Conservation (phyloP, 2,797 vertebrate species). For the Numenius phaeopus region DNA sequence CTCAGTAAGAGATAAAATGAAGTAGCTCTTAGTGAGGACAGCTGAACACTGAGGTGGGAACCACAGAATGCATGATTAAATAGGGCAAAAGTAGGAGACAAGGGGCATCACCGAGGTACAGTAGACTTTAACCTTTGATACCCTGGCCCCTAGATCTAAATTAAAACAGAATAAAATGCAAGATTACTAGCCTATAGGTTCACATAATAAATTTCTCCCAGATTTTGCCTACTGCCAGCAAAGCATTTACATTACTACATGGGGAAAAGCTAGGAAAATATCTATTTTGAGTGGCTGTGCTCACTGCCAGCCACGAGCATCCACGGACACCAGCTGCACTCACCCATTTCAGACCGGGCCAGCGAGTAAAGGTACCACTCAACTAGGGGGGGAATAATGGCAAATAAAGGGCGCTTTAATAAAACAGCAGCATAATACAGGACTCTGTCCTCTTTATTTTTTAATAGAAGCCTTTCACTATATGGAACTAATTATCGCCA, state of each 20-base stretch:
- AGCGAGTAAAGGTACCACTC: neutral
- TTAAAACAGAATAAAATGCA: neutral
- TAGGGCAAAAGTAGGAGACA: neutral
- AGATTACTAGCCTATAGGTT: neutral
- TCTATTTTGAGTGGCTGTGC: fast-evolving
- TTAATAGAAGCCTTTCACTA: conserved; percentile 73
- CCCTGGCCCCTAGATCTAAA: neutral
- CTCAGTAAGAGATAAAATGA: neutral
- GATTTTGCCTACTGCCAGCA: neutral
- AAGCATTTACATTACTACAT: fast-evolving
- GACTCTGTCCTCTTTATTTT: conserved; percentile 69
- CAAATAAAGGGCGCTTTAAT: conserved; percentile 61
- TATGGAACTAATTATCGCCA: conserved; percentile 94
- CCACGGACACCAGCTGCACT: neutral
- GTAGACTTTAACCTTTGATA: neutral
- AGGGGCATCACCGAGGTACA: neutral
- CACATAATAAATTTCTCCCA: neutral
- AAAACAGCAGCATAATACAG: conserved; percentile 82
- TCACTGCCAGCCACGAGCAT: neutral
- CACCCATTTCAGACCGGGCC: neutral
- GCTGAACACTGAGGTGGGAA: neutral
- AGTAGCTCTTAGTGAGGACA: neutral
- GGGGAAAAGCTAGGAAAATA: neutral
- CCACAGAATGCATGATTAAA: fast-evolving
- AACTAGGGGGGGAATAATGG: neutral